Evolutionary conservation across 2,797 vertebrate genomes (phyloP), one percentile per base, ranked within the genome.

Genomic region (Cetoscarus ocellatus): DNA sequence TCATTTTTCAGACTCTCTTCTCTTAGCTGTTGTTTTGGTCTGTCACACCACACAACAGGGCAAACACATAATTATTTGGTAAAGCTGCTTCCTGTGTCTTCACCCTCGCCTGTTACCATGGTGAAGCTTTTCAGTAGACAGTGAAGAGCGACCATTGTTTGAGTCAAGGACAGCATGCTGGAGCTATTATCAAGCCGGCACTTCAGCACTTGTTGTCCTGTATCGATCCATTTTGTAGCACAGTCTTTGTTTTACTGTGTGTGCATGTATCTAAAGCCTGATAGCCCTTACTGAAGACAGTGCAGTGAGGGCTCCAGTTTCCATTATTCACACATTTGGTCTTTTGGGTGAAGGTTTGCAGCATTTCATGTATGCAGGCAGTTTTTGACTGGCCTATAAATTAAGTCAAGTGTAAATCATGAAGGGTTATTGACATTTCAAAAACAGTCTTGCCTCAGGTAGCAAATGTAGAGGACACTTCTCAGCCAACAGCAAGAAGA

Each of bases 91-190:
- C 56, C 68, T 43, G 49, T 49, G 14, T 77, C 44, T 43, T 67
- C 35, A 50, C 54, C 50, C 38, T 66, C 50, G 42, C 50, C 58
- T 0, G 93, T 93, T 92, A 79, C 92, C 92, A 90, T 91, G 88
- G 90, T 81, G 84, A 93, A 70, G 68, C 61, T 36, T 51, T 76
- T 78, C 62, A 47, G 78, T 82, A 82, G 70, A 76, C 19, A 56
- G 64, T 53, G 75, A 76, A 79, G 77, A 76, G 76, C 43, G 19
- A 49, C 82, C 65, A 63, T 84, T 81, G 70, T 88, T 83, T 77
- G 75, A 74, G 79, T 83, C 75, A 80, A 85, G 75, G 86, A 80
- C 85, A 75, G 70, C 69, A 67, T 15, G 58, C 70, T 51, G 72
- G 40, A 54, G 82, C 84, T 68, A 68, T 84, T 88, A 81, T 84